Conservation (phyloP, 1,140 invertebrate species). For the Panulirus ornatus region DNA sequence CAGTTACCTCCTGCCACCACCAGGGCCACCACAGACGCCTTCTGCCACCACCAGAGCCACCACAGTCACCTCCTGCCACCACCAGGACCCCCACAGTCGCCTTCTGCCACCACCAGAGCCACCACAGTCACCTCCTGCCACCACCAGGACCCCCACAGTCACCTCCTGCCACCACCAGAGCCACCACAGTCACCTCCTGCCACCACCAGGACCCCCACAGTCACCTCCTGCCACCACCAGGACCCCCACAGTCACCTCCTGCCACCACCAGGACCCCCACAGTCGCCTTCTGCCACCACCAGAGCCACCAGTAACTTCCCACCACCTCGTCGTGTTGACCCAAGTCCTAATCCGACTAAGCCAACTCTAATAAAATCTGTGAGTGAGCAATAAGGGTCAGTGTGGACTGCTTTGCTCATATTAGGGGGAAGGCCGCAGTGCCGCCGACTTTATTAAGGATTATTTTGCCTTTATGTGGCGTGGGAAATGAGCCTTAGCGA, state of each 20-base stretch:
- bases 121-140: not conserved
- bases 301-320: constrained; percentile 12
- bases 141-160: not conserved
- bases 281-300: not conserved
- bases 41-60: not conserved
- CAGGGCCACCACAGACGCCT: not conserved
- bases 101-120: not conserved
- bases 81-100: not conserved
- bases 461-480: constrained; percentile 60
- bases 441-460: constrained; percentile 56
- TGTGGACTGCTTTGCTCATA: constrained; percentile 53
- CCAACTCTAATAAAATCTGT: constrained; percentile 63
- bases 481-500: constrained; percentile 60
- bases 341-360: constrained; percentile 58
- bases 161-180: not conserved
- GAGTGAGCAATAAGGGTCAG: constrained; percentile 55
- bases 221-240: not conserved
- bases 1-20: not conserved
- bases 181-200: not conserved
- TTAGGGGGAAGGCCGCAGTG: constrained; percentile 28
- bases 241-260: not conserved
- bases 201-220: not conserved
- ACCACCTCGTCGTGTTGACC: constrained; percentile 51
- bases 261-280: not conserved
- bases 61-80: not conserved